Evolutionary conservation across 2,888 invertebrate species (phyloP).

Genomic region (Boloria euphrosyne): DNA sequence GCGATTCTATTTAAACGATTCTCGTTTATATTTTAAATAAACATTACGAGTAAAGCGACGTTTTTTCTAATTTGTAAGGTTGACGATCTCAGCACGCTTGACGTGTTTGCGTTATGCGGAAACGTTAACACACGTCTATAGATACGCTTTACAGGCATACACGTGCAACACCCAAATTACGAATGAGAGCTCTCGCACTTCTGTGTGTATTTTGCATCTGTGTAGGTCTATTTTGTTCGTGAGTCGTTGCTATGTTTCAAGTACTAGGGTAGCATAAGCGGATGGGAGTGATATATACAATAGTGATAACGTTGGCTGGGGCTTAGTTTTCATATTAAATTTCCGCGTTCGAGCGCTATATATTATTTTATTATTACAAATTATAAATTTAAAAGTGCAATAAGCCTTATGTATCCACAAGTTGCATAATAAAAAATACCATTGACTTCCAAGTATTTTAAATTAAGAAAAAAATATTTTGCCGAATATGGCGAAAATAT

Average conservation of each 20-base stretch:
- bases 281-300: conserved; percentile 41
- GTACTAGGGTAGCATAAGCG: conserved; percentile 63
- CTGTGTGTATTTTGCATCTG: conserved; percentile 56
- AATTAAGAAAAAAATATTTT: too few species aligned
- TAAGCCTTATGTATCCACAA: too few species aligned
- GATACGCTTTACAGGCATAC: conserved; percentile 54
- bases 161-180: conserved; percentile 60
- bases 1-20: not conserved
- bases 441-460: too few species aligned
- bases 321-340: conserved; percentile 21
- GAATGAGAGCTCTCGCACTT: conserved; percentile 53
- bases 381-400: too few species aligned
- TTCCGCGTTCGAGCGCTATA: conserved; percentile 6
- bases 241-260: conserved; percentile 70
- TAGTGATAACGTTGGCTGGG: conserved; percentile 12
- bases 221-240: conserved; percentile 69
- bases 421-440: too few species aligned
- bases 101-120: conserved; percentile 77
- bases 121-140: conserved; percentile 78
- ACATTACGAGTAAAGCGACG: conserved; percentile 55
- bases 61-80: conserved; percentile 80
- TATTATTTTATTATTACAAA: not conserved
- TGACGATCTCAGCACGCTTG: conserved; percentile 76
- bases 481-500: too few species aligned
- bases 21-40: conserved; percentile 24